phyloP scores from a whole-genome alignment of 2,797 vertebrate genomes.

The Taenioides sp. region DNA sequence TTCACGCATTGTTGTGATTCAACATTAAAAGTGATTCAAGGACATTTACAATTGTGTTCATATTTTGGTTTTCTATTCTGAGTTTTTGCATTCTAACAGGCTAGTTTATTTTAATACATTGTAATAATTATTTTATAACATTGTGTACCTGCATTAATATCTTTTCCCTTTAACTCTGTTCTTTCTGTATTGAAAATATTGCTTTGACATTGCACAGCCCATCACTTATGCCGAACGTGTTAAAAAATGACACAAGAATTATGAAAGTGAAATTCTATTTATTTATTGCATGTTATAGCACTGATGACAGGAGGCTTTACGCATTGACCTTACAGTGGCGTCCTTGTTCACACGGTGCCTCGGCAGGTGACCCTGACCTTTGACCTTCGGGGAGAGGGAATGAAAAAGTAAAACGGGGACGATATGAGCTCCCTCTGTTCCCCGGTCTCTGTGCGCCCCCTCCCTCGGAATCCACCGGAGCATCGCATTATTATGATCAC shows the following conservation, averaged over 20 bases:
- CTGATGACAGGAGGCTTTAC: conserved; percentile 1
- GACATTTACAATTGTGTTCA: neutral
- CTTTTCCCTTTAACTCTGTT: neutral
- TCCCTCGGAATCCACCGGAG: conserved; percentile 38
- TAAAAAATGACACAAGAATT: conserved; percentile 2
- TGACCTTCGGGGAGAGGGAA: conserved; percentile 28
- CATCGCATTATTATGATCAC: conserved; percentile 61
- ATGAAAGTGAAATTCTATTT: conserved; percentile 6
- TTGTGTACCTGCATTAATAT: neutral
- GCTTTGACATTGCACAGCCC: neutral
- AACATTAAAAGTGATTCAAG: too few relatives aligned
- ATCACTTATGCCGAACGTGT: neutral
- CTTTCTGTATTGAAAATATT: neutral
- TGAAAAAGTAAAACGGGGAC: neutral
- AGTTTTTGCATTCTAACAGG: neutral
- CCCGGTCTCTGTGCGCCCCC: too few relatives aligned
- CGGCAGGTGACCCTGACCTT: conserved; percentile 61
- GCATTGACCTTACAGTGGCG: conserved; percentile 15
- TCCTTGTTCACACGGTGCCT: conserved; percentile 13
- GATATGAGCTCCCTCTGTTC: neutral
- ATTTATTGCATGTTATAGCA: conserved; percentile 5
- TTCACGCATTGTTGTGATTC: too few relatives aligned
- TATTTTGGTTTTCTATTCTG: neutral
- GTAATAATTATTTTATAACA: neutral
- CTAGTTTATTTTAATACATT: neutral